Percentiles rank a stretch among this genome's conserved stretches.
Conservation (phyloP, 2,888 invertebrate species). For the Monochamus alternatus region DNA sequence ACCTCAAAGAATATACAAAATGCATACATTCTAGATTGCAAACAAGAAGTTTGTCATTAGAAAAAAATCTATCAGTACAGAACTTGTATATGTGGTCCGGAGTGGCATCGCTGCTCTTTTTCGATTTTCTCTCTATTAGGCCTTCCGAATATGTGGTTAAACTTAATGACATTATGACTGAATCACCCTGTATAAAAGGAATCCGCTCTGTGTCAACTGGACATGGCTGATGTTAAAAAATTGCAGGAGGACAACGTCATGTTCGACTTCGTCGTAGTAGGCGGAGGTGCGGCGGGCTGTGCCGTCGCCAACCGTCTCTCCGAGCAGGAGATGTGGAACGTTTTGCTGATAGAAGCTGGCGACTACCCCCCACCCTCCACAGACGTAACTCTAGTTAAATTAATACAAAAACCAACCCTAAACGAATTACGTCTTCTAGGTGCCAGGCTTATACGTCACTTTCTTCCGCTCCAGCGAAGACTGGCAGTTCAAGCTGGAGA, state of each 20-base stretch:
- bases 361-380: slow-evolving; percentile 55
- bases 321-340: slow-evolving; percentile 65
- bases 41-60: too few relatives aligned
- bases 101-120: too few relatives aligned
- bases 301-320: slow-evolving; percentile 71
- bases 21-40: too few relatives aligned
- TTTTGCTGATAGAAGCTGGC: slow-evolving; percentile 67
- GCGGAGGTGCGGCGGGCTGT: slow-evolving; percentile 72
- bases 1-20: too few relatives aligned
- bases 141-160: too few relatives aligned
- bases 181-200: too few relatives aligned
- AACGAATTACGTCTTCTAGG: slow-evolving; percentile 42
- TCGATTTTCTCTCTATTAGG: too few relatives aligned
- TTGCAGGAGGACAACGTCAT: slow-evolving; percentile 55
- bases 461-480: slow-evolving; percentile 62
- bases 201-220: too few relatives aligned
- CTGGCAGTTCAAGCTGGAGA: slow-evolving; percentile 61
- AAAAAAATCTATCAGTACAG: too few relatives aligned
- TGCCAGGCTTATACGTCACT: slow-evolving; percentile 55
- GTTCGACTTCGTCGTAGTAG: slow-evolving; percentile 72
- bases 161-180: too few relatives aligned
- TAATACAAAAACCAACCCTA: not conserved
- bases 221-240: too few relatives aligned
- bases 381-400: not conserved
- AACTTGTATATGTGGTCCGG: too few relatives aligned